Evolutionary conservation across 53 echinoderm and acorn worm species (phyloP).

Genomic region (Echinarachnius parma): DNA sequence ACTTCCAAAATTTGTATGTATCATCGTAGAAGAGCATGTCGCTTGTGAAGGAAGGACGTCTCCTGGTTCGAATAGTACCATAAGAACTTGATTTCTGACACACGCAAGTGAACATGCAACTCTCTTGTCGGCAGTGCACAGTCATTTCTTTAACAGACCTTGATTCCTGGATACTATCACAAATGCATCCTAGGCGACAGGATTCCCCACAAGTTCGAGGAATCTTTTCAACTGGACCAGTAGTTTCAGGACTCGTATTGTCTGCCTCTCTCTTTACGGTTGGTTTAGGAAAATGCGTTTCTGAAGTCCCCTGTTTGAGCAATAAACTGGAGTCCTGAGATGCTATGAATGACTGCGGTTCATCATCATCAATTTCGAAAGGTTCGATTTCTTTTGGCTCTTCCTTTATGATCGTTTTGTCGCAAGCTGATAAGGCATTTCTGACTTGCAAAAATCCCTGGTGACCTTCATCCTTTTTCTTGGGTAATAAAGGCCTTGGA

Average conservation of each 20-base stretch:
- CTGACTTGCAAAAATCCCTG: constrained; percentile 46
- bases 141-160: constrained; percentile 2
- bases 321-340: too few relatives aligned
- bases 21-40: constrained; percentile 87
- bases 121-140: constrained; percentile 66
- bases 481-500: constrained; percentile 18
- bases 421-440: constrained; percentile 36
- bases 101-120: constrained; percentile 82
- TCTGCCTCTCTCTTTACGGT: too few relatives aligned
- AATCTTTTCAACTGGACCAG: too few relatives aligned
- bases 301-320: too few relatives aligned
- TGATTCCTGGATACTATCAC: constrained; percentile 56
- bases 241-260: too few relatives aligned
- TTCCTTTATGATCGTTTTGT: constrained; percentile 15
- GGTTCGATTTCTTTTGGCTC: not conserved
- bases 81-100: constrained; percentile 20
- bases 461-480: not conserved
- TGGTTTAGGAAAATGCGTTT: too few relatives aligned
- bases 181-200: constrained; percentile 87
- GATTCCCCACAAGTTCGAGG: constrained; percentile 55
- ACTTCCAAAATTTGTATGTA: constrained; percentile 17
- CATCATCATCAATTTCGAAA: too few relatives aligned
- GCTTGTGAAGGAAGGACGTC: constrained; percentile 59
- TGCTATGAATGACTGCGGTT: too few relatives aligned
- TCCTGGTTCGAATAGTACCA: constrained; percentile 15